Percentiles rank a stretch among this genome's conserved stretches.
These are phyloP conservation scores for Brachylomia viminalis DNA, from an alignment of 2,888 invertebrate species.

Conservation along the genomic window DNA sequence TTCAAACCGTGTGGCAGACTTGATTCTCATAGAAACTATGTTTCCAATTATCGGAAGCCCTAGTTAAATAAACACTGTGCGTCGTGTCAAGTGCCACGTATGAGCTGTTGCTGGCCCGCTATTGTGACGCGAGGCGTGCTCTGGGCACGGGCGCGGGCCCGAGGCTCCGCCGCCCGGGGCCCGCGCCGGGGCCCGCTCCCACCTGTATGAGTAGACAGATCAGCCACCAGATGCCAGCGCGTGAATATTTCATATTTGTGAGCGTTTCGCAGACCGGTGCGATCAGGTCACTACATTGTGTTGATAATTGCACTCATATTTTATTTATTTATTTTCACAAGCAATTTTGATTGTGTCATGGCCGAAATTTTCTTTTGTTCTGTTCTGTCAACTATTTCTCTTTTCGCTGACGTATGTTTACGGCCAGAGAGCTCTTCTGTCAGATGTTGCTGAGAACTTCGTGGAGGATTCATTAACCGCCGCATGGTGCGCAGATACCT, in stretches of 20 bases:
- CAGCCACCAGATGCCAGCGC: conserved; percentile 78
- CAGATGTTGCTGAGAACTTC: conserved; percentile 28
- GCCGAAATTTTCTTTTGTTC: conserved; percentile 82
- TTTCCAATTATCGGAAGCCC: not conserved
- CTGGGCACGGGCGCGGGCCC: not conserved
- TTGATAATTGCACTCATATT: conserved; percentile 48
- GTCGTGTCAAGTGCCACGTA: conserved; percentile 10
- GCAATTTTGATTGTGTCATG: conserved; percentile 79
- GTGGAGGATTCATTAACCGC: conserved; percentile 7
- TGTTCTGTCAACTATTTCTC: conserved; percentile 62
- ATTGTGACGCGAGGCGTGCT: not conserved
- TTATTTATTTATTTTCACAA: conserved; percentile 68
- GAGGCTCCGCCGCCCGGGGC: too few relatives aligned
- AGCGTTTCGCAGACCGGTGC: conserved; percentile 50
- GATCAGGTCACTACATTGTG: conserved; percentile 74
- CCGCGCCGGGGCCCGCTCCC: not conserved
- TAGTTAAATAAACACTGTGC: conserved; percentile 28
- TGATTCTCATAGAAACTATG: not conserved
- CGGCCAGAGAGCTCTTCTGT: conserved; percentile 66
- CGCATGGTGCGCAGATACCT: conserved; percentile 15
- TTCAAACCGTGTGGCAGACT: not conserved
- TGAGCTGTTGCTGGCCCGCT: not conserved
- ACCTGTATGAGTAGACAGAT: conserved; percentile 83
- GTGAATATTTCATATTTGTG: conserved; percentile 78
- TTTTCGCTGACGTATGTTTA: conserved; percentile 64